A percentile compares a stretch with the other conserved stretches of the same genome.
These are phyloP conservation scores for Flexamia atlantica DNA, from an alignment of 2,888 invertebrate genomes.

Conservation along the genomic window DNA sequence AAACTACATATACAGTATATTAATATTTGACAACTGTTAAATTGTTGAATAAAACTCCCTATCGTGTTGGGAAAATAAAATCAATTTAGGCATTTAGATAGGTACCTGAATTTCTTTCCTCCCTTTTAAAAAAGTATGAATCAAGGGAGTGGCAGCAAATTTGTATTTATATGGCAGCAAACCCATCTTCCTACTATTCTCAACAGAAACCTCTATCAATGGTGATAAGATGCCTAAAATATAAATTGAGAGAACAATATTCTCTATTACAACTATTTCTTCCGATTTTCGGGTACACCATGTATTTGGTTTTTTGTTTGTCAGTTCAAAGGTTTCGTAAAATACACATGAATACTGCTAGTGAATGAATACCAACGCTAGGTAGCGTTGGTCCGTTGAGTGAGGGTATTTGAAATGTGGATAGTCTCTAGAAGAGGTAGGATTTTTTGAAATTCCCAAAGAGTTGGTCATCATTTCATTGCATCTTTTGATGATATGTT, in stretches of 20 bases:
- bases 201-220: not conserved
- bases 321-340: not conserved
- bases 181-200: not conserved
- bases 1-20: too few relatives aligned
- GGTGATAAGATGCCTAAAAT: not conserved
- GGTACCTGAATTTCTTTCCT: not conserved
- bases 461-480: not conserved
- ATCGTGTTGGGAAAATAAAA: too few relatives aligned
- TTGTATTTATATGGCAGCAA: not conserved
- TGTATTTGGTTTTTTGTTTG: not conserved
- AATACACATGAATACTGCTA: not conserved
- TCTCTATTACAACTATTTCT: not conserved
- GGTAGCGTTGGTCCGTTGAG: not conserved
- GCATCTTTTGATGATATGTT: constrained; percentile 11
- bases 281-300: not conserved
- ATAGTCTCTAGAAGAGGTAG: not conserved
- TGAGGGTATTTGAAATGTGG: not conserved
- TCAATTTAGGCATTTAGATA: too few relatives aligned
- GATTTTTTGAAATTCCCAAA: not conserved
- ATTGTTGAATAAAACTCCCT: too few relatives aligned
- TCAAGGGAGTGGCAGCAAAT: not conserved
- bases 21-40: too few relatives aligned
- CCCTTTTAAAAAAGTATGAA: not conserved
- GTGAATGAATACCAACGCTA: not conserved
- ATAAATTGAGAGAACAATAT: not conserved